Evolutionary conservation across 1,140 invertebrate genomes (phyloP).

Genomic region (Bombyx mandarina): DNA sequence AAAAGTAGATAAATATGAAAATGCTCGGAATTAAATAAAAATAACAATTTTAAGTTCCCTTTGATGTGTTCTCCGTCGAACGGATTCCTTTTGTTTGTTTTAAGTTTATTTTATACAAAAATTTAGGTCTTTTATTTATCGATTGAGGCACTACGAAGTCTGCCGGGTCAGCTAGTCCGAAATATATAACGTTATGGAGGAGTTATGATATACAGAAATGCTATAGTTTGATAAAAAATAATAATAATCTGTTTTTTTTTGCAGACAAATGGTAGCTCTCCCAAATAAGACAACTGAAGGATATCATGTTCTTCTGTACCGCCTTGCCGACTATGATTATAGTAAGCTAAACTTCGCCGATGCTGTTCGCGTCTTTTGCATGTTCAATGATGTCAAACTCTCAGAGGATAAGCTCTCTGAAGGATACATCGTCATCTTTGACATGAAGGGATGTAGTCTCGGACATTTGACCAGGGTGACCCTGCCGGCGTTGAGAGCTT

Average conservation of each 20-base stretch:
- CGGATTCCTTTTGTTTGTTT: too few relatives aligned
- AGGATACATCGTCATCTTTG: constrained; percentile 77
- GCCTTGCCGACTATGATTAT: constrained; percentile 72
- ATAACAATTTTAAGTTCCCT: too few relatives aligned
- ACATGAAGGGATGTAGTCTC: constrained; percentile 76
- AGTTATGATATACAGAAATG: too few relatives aligned
- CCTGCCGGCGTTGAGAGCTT: constrained; percentile 71
- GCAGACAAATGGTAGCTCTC: constrained; percentile 70
- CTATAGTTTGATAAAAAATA: not conserved
- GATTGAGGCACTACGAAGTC: too few relatives aligned
- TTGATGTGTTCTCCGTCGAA: too few relatives aligned
- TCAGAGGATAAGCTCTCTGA: constrained; percentile 75
- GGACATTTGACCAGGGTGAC: constrained; percentile 75
- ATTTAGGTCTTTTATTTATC: too few relatives aligned
- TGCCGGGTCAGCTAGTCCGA: too few relatives aligned
- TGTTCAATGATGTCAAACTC: constrained; percentile 75
- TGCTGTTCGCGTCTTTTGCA: constrained; percentile 74
- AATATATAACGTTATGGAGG: too few relatives aligned
- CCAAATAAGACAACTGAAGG: constrained; percentile 74
- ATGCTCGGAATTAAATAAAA: too few relatives aligned
- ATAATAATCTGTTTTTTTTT: constrained; percentile 18
- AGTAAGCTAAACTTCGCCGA: constrained; percentile 75
- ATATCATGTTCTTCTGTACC: constrained; percentile 73
- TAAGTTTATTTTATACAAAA: too few relatives aligned
- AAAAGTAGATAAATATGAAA: too few relatives aligned